phyloP scores from a whole-genome alignment of 2,113 vertebrate species.

The Sorex fumeus region DNA sequence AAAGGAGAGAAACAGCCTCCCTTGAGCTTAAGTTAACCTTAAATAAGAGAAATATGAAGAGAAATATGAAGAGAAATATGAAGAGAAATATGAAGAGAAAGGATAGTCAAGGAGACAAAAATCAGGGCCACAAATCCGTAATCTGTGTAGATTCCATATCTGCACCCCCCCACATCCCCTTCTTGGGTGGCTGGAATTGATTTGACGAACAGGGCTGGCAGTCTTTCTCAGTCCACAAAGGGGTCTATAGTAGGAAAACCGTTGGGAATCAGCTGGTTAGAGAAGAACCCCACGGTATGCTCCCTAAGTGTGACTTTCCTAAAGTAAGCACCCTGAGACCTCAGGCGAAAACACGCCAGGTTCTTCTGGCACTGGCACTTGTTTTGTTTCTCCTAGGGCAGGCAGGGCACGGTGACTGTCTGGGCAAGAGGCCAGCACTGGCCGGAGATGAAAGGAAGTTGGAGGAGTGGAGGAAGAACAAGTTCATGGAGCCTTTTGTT shows the following conservation, averaged over 20 bases:
- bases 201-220: conserved; percentile 28
- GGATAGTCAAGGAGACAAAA: neutral
- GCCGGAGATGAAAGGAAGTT: conserved; percentile 71
- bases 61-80: conserved; percentile 38
- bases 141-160: neutral
- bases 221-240: conserved; percentile 18
- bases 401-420: conserved; percentile 57
- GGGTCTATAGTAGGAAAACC: neutral
- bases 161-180: no score
- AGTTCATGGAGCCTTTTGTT: conserved; percentile 26
- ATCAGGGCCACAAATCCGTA: neutral
- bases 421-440: conserved; percentile 68
- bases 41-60: no score
- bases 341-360: conserved; percentile 30
- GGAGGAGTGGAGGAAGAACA: conserved; percentile 32
- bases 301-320: neutral
- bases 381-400: conserved; percentile 58
- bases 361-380: conserved; percentile 33
- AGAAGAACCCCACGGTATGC: neutral
- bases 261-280: neutral
- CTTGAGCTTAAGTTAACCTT: neutral
- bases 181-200: neutral
- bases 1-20: neutral
- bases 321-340: neutral
- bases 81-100: conserved; percentile 16